Evolutionary conservation across 2,888 invertebrate species (phyloP).

Genomic region (Cylindroiulus punctatus): DNA sequence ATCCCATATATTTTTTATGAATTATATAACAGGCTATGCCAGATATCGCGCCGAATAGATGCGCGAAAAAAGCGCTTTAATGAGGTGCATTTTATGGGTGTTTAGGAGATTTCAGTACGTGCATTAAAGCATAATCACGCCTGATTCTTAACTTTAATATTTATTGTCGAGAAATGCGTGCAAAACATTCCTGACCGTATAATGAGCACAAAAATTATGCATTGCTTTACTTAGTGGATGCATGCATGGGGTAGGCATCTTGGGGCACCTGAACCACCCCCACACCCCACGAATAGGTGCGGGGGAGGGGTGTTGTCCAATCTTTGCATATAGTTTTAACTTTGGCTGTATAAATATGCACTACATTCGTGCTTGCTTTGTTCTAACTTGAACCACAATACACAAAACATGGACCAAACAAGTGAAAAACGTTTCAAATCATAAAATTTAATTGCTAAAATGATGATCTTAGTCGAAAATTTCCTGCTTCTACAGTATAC

Average conservation of each 20-base stretch:
- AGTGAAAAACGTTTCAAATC: too few relatives aligned
- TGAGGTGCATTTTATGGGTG: slow-evolving; percentile 45
- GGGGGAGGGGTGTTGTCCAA: not conserved
- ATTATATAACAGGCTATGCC: slow-evolving; percentile 8
- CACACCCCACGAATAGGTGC: not conserved
- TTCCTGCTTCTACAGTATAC: not conserved
- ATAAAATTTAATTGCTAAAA: too few relatives aligned
- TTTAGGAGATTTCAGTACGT: slow-evolving; percentile 44
- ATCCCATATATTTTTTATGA: slow-evolving; percentile 15
- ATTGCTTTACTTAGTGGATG: not conserved
- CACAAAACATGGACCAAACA: too few relatives aligned
- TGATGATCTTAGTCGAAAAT: not conserved
- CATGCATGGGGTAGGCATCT: not conserved
- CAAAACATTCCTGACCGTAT: slow-evolving; percentile 19
- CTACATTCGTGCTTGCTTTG: not conserved
- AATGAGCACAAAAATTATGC: slow-evolving; percentile 11
- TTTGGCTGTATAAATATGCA: not conserved
- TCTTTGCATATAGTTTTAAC: not conserved
- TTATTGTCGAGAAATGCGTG: slow-evolving; percentile 6
- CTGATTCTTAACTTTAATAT: slow-evolving; percentile 45
- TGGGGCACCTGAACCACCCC: not conserved
- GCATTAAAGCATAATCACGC: slow-evolving; percentile 43
- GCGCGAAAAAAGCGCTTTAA: slow-evolving; percentile 36
- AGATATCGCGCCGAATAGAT: slow-evolving; percentile 12
- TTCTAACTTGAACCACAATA: too few relatives aligned